Conservation (phyloP, 2,113 vertebrate genomes). For the Chelonoidis abingdonii region DNA sequence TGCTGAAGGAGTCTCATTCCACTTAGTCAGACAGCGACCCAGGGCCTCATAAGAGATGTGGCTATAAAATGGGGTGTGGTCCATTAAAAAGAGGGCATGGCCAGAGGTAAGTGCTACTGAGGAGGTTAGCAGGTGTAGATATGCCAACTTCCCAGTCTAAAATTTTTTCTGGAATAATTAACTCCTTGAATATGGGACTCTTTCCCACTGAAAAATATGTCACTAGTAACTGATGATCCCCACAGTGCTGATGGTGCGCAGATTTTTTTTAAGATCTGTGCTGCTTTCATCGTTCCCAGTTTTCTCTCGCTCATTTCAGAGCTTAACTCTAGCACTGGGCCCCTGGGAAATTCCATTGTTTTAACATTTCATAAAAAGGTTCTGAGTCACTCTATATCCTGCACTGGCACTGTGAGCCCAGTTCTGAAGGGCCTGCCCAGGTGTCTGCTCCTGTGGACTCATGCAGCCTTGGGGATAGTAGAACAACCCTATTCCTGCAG, state of each 20-base stretch:
- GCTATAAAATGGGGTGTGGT: neutral
- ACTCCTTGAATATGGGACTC: neutral
- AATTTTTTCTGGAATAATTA: neutral
- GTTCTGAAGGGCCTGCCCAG: neutral
- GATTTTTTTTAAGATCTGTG: neutral
- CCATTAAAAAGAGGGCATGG: neutral
- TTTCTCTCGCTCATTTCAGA: neutral
- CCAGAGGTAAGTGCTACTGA: neutral
- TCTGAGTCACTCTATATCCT: neutral
- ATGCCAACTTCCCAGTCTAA: neutral
- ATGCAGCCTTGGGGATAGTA: neutral
- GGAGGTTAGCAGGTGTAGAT: neutral
- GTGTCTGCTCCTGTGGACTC: neutral
- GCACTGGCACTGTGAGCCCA: neutral
- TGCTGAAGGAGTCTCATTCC: neutral
- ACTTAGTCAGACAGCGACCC: neutral
- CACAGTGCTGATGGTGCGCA: neutral
- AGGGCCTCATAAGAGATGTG: neutral
- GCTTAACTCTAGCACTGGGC: neutral
- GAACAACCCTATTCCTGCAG: neutral
- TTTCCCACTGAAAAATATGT: neutral
- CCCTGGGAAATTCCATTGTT: neutral
- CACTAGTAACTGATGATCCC: neutral
- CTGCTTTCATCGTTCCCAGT: neutral
- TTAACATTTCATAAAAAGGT: neutral